Base-by-base conservation (phyloP, 2,797 vertebrate genomes). In the Oceanodroma leucorhoa region DNA sequence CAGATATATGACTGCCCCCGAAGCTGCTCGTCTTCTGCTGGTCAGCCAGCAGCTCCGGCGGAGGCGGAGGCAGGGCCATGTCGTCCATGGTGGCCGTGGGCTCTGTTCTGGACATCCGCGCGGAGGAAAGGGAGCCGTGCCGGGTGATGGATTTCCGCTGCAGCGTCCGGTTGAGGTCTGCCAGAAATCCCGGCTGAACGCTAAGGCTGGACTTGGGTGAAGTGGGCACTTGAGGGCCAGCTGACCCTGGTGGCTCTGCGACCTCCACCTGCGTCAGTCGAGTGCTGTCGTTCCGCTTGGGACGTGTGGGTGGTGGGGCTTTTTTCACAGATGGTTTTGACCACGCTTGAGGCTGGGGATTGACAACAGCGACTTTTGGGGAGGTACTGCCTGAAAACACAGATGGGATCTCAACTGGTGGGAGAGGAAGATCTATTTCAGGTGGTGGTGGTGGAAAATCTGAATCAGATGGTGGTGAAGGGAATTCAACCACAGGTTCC, bases 61-160 rank as follows among this genome's bases (percentile, higher is more conserved):
- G 99, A 4, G 99, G 99, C 0, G 99, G 99, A 2, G 99, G 99
- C 95, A 99, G 96, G 7, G 98, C 99, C 99, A 99, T 99, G 95
- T 99, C 99, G 32, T 99, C 99, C 99, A 99, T 99, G 32, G 99
- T 99, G 96, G 98, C 98, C 0, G 97, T 98, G 9, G 98, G 98
- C 89, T 99, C 99, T 9, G 96, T 82, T 89, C 96, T 98, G 45
- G 98, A 98, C 83, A 98, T 64, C 21, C 98, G 98, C 0, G 98
- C 93, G 0, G 99, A 99, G 11, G 99, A 98, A 32, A 99, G 98
- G 0, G 99, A 99, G 97, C 99, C 98, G 2, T 99, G 99, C 78
- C 99, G 98, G 7, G 98, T 99, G 95, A 99, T 98, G 50, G 99
- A 99, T 97, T 99, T 99, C 82, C 99, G 98, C 90, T 99, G 99